Conservation (phyloP, 2,888 invertebrate species). For the Seira sanloemensis region DNA sequence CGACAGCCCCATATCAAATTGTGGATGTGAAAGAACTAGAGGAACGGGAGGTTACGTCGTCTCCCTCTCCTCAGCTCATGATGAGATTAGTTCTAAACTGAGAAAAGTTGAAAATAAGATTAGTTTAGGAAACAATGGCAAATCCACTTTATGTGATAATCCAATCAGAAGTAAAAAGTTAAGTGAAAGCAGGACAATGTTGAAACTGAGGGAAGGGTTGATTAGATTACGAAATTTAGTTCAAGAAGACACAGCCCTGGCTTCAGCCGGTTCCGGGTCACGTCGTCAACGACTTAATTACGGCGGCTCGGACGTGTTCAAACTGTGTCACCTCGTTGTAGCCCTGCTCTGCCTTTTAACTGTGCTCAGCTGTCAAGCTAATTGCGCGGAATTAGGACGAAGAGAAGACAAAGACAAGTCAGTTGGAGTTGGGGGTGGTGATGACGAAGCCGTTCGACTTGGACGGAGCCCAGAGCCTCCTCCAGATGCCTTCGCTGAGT, state of each 20-base stretch:
- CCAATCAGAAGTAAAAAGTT: conserved; percentile 40
- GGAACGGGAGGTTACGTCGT: neutral
- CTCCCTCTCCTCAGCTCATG: too few relatives aligned
- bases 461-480: neutral
- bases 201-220: neutral
- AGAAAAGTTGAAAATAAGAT: conserved; percentile 29
- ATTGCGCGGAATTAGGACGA: conserved; percentile 38
- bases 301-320: conserved; percentile 35
- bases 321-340: conserved; percentile 35
- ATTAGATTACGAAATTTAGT: too few relatives aligned
- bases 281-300: too few relatives aligned
- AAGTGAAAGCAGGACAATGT: neutral
- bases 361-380: conserved; percentile 40
- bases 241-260: too few relatives aligned
- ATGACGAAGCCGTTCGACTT: neutral
- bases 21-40: conserved; percentile 25
- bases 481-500: neutral
- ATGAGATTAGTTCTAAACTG: conserved; percentile 24
- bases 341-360: conserved; percentile 29
- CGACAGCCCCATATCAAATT: neutral
- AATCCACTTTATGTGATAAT: conserved; percentile 39
- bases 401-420: neutral
- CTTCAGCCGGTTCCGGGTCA: too few relatives aligned
- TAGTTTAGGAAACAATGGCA: conserved; percentile 4
- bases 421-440: neutral